These are phyloP conservation scores for Kryphioiulus occultus DNA, from an alignment of 2,888 invertebrate species.

Conservation along the genomic window DNA sequence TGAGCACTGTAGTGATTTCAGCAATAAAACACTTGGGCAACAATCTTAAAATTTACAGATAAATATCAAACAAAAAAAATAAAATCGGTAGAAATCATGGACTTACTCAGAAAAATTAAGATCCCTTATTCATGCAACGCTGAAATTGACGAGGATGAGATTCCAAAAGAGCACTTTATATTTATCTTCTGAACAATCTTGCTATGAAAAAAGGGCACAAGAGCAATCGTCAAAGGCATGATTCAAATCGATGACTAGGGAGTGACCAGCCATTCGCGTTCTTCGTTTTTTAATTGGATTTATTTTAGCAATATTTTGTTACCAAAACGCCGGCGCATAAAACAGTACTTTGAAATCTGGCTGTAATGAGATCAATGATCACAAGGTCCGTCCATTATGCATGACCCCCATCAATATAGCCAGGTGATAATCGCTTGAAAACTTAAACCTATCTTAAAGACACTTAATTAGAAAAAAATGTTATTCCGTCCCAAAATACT, in stretches of 20 bases:
- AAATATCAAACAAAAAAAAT: neutral
- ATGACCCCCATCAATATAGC: neutral
- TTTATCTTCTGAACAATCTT: neutral
- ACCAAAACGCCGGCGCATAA: neutral
- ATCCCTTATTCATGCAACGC: neutral
- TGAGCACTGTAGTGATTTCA: neutral
- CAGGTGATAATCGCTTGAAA: neutral
- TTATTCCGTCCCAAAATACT: neutral
- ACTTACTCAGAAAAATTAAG: neutral
- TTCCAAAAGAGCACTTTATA: neutral
- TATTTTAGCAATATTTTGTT: constrained; percentile 7
- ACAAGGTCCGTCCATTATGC: neutral
- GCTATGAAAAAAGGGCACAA: neutral
- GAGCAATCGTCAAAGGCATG: neutral
- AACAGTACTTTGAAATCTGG: neutral
- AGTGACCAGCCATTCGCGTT: neutral
- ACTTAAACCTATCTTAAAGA: neutral
- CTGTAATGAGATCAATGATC: neutral
- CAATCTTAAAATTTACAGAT: no score
- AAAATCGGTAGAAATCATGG: neutral
- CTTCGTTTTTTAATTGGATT: neutral
- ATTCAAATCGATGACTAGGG: neutral
- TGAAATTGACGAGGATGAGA: neutral
- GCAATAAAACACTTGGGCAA: neutral
- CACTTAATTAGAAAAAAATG: neutral